Base-by-base conservation (phyloP, 30 jellyfish, hydroid and myxozoan species). In the Chrysaora quinquecirrha region DNA sequence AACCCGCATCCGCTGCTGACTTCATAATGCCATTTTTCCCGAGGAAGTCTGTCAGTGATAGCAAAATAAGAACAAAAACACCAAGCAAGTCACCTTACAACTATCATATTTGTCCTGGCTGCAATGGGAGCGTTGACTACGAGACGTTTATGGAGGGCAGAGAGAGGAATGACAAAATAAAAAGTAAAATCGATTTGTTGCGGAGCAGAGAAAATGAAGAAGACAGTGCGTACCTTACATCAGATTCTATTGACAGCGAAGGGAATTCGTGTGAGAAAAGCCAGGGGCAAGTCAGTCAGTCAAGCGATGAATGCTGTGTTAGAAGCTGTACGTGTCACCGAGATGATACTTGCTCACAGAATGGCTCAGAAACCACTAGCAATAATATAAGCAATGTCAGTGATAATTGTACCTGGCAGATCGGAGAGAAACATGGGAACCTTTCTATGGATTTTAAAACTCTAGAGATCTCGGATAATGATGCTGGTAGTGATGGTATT, bases 1-100 rank as follows among this genome's bases (percentile, higher is more conserved):
- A 48, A 29, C 93, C 90, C 4, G 28, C 30, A 19, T 29, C 77
- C 19, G 48, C 63, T 7, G 48, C 63, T 7, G 31, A 75, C 27
- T 89, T 81, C 76, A 56, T 64, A 38, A 76, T 84, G 93, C 93
- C 96, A 1, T 90, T 90, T 76, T 83, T 66, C 54, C 97, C 97
- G 21, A 81, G 97, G n/a, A 56, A 6, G 22, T 11, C 82, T 43
- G 84, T 80, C 18, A 64, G 32, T 12, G 78, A 80, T 0, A 80
- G 84, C 29, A 66, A 66, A 50, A 80, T 80, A 24, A 48, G n/a
- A 70, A 29, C 84, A 2, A 80, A 38, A 18, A 7, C 84, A 27
- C 78, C 90, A 28, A 34, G 75, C 30, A 69, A 56, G 34, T 65
- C 90, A 67, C 24, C 62, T 21, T 27, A 28, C 83, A 67, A 67